Percentiles rank a stretch among this genome's conserved stretches.
phyloP scores from a whole-genome alignment of 64 coral and sea anemone genomes.

The Pocillopora verrucosa region DNA sequence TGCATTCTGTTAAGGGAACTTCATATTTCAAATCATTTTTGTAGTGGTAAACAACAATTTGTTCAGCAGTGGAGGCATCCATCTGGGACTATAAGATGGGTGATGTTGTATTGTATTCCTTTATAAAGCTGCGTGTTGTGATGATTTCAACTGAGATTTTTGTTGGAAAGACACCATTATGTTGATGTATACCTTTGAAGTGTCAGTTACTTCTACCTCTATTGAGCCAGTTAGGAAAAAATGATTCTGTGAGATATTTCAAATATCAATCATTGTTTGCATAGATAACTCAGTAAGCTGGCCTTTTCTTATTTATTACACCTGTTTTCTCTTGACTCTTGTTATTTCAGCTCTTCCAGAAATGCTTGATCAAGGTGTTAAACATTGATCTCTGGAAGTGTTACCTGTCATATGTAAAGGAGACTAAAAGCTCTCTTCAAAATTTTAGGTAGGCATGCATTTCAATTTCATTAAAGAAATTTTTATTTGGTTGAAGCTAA shows the following conservation, averaged over 20 bases:
- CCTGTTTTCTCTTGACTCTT: background rate
- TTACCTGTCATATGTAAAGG: slow-evolving; percentile 96
- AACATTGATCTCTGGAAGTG: slow-evolving; percentile 98
- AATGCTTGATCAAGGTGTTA: slow-evolving; percentile 97
- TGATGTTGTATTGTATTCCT: no score
- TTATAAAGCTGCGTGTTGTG: no score
- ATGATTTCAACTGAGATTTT: no score
- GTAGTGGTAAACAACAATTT: no score
- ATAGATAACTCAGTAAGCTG: background rate
- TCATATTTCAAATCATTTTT: no score
- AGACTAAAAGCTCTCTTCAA: slow-evolving; percentile 92
- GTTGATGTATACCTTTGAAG: background rate
- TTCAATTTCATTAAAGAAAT: background rate
- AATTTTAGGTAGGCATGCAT: slow-evolving; percentile 79
- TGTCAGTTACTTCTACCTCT: background rate
- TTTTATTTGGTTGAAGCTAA: background rate
- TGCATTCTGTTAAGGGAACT: no score
- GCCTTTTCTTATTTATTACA: background rate
- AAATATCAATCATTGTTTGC: background rate
- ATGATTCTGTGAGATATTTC: background rate
- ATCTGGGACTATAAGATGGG: no score
- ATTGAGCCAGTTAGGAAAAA: background rate
- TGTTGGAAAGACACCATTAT: no score
- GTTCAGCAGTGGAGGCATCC: no score
- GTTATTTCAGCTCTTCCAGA: slow-evolving; percentile 85